Evolutionary conservation across 2,797 vertebrate species (phyloP).

Genomic region (Pangasius larnaudii): DNA sequence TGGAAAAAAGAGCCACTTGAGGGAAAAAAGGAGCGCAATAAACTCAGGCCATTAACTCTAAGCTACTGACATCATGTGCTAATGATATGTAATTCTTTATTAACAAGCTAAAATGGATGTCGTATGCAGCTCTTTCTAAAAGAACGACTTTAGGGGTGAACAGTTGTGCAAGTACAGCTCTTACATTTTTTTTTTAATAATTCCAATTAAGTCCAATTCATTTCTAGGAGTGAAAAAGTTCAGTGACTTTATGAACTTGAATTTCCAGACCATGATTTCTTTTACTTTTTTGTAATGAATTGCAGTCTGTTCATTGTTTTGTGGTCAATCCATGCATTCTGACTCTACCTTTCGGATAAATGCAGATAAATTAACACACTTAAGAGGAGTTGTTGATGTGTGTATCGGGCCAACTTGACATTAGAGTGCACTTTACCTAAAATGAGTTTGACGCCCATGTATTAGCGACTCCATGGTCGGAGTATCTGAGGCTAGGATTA

Average conservation of each 20-base stretch:
- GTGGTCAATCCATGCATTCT: not conserved
- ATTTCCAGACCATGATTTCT: not conserved
- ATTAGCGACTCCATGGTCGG: not conserved
- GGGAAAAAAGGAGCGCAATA: not conserved
- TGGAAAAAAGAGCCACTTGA: not conserved
- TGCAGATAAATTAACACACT: not conserved
- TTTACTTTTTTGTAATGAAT: not conserved
- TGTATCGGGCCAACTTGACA: not conserved
- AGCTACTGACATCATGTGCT: not conserved
- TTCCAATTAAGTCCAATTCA: not conserved
- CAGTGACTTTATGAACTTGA: not conserved
- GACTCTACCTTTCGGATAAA: not conserved
- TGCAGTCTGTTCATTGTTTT: not conserved
- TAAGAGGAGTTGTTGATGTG: not conserved
- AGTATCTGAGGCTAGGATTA: not conserved
- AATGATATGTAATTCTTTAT: conserved; percentile 3
- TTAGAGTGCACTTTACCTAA: not conserved
- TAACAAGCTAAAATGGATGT: not conserved
- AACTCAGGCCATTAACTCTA: conserved; percentile 2
- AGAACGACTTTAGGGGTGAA: not conserved
- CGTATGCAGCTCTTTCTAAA: not conserved
- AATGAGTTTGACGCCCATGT: not conserved
- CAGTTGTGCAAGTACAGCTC: not conserved
- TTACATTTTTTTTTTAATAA: not conserved
- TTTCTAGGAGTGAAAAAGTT: not conserved